A percentile compares a stretch with the other conserved stretches of the same genome.
Conservation (phyloP, 2,797 vertebrate genomes). For the Microctenopoma stevenorrisi region DNA sequence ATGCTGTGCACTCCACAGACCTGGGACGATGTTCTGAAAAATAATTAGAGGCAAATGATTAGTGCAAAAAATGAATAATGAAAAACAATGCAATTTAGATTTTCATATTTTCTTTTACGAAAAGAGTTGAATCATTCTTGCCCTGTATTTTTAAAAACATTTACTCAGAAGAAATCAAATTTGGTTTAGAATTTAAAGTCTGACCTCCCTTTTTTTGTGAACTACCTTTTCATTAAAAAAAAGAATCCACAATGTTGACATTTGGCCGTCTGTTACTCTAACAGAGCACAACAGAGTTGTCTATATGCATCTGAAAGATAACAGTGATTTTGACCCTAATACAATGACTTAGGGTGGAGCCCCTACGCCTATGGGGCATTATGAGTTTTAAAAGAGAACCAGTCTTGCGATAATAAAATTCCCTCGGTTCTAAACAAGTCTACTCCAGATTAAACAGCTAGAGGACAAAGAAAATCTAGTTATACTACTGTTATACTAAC, state of each 20-base stretch:
- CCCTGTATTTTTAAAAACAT: neutral
- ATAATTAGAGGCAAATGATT: conserved; percentile 57
- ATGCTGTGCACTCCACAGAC: conserved; percentile 51
- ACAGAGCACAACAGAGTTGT: conserved; percentile 73
- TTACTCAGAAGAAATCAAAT: conserved; percentile 77
- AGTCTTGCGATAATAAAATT: conserved; percentile 40
- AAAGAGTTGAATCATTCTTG: neutral
- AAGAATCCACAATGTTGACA: conserved; percentile 70
- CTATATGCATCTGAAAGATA: conserved; percentile 85
- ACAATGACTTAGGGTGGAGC: conserved; percentile 77
- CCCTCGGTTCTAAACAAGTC: conserved; percentile 20
- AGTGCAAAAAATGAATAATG: conserved; percentile 3
- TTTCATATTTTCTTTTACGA: neutral
- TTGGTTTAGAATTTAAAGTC: conserved; percentile 73
- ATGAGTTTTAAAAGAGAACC: conserved; percentile 54
- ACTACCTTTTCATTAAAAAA: conserved; percentile 71
- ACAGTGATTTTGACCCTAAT: conserved; percentile 78
- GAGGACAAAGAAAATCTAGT: conserved; percentile 13
- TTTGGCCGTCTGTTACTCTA: conserved; percentile 62
- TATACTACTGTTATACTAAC: conserved; percentile 38
- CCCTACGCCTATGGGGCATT: conserved; percentile 69
- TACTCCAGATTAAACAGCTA: conserved; percentile 7
- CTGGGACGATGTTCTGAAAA: conserved; percentile 65
- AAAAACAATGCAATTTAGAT: no score
- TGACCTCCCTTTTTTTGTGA: conserved; percentile 70